Conservation (phyloP, 1,140 invertebrate genomes). For the Drosophila pallidifrons region DNA sequence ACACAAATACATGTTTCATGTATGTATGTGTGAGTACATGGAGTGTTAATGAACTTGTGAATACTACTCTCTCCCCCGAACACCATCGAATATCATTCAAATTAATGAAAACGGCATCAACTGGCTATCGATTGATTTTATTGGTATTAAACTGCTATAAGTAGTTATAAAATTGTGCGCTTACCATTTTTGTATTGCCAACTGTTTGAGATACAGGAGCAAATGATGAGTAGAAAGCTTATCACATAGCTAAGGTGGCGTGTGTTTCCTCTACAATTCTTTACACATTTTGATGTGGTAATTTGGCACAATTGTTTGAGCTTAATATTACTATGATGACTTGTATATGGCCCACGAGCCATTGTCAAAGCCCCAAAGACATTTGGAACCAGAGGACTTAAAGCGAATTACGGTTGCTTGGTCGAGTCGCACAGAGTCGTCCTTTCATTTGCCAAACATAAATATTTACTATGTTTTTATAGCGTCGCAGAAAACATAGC, state of each 20-base stretch:
- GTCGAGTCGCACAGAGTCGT: constrained; percentile 7
- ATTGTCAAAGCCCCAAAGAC: constrained; percentile 62
- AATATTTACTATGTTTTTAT: constrained; percentile 45
- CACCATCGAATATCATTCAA: constrained; percentile 12
- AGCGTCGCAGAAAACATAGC: constrained; percentile 18
- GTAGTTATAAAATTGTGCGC: constrained; percentile 23
- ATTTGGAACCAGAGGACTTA: constrained; percentile 51
- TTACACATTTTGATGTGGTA: constrained; percentile 43
- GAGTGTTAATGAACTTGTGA: constrained; percentile 56
- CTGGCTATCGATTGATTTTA: constrained; percentile 41
- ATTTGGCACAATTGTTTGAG: constrained; percentile 66
- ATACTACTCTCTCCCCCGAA: not conserved
- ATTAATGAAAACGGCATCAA: constrained; percentile 56
- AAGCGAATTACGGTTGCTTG: constrained; percentile 25
- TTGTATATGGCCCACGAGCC: constrained; percentile 68
- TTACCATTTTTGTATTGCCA: constrained; percentile 74
- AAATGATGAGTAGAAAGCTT: constrained; percentile 57
- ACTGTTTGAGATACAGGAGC: constrained; percentile 61
- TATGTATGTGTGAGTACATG: constrained; percentile 5
- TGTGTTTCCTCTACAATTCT: constrained; percentile 4
- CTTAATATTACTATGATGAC: constrained; percentile 60
- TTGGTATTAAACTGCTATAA: not conserved
- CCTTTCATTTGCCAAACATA: constrained; percentile 49
- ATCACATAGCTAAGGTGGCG: constrained; percentile 32
- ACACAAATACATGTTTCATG: not conserved